Evolutionary conservation across 2,888 invertebrate species (phyloP), one percentile per base, ranked within the genome.

Genomic region (Platycheirus rosarum): DNA sequence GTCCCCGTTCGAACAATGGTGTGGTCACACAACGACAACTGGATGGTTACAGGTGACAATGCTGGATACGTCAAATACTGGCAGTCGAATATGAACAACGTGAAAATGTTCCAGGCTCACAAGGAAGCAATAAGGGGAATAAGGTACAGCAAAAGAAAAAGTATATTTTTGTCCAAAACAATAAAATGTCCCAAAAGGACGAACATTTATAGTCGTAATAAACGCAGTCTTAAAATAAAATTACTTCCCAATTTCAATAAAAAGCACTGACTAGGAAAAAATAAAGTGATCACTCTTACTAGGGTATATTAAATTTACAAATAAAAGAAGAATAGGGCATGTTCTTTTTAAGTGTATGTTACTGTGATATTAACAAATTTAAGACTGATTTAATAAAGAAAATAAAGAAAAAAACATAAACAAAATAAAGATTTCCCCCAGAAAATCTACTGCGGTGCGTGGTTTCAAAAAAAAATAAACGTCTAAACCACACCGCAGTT

Each of bases 31-130:
- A 98, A 98, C 88, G 99, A 99, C 92, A 96, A 96, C 87, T 99
- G 99, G 99, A 98, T 99, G 98, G 97, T 99, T 79, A 99, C 99
- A 0, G 99, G 97, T 18, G 99, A 99, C 92, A 98, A 99, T 90
- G 95, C 96, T 62, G 99, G 99, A 78, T 99, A 97, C 91, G 97
- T 99, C 85, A 99, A 99, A 90, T 99, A 99, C 92, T 99, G 99
- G 99, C 99, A 99, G 93, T 97, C 98, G 87, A 99, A 99, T 92
- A 99, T 99, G 99, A 99, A 99, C 93, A 99, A 99, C 92, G 99
- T 99, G 74, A 99, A 99, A 93, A 99, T 99, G 98, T 99, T 98
- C 93, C 99, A 99, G 92, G 99, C 99, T 71, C 99, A 99, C 92
- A 99, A 99, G 94, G 99, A 99, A 93, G 97, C 99, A 85, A 96